These are phyloP conservation scores for Lottia gigantea DNA, from an alignment of 2,888 invertebrate species.

Conservation along the genomic window DNA sequence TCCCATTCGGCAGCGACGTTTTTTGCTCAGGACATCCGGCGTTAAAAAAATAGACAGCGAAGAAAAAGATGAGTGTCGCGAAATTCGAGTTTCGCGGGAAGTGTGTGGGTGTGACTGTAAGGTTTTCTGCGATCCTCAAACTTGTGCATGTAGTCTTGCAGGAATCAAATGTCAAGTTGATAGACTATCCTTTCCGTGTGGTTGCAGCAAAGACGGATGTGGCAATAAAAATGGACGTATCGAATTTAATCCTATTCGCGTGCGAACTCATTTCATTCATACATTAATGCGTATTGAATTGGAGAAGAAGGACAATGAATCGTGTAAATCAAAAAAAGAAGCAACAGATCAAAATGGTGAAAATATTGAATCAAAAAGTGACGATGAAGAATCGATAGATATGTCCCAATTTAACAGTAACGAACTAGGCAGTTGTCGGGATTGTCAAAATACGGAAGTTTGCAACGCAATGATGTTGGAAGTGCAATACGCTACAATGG, in stretches of 20 bases:
- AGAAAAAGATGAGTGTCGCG: slow-evolving; percentile 94
- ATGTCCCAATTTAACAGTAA: slow-evolving; percentile 64
- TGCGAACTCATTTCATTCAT: slow-evolving; percentile 96
- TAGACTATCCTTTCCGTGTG: slow-evolving; percentile 94
- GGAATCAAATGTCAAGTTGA: slow-evolving; percentile 99
- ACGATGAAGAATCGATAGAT: slow-evolving; percentile 76
- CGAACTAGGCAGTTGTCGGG: slow-evolving; percentile 65
- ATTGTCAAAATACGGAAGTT: slow-evolving; percentile 65
- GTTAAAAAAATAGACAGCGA: slow-evolving; percentile 91
- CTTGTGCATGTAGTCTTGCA: slow-evolving; percentile 91
- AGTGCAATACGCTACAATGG: slow-evolving; percentile 51
- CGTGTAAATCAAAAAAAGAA: slow-evolving; percentile 21
- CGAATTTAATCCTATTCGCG: slow-evolving; percentile 95
- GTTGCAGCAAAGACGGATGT: slow-evolving; percentile 94
- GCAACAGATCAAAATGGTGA: background rate
- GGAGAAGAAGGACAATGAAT: slow-evolving; percentile 54
- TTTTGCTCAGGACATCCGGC: slow-evolving; percentile 89
- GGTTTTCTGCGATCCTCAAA: slow-evolving; percentile 88
- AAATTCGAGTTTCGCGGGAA: slow-evolving; percentile 90
- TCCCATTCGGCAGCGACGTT: slow-evolving; percentile 88
- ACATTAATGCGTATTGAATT: slow-evolving; percentile 84
- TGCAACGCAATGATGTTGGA: slow-evolving; percentile 65
- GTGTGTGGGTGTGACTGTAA: slow-evolving; percentile 68
- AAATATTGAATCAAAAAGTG: slow-evolving; percentile 32
- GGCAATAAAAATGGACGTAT: slow-evolving; percentile 91